Conservation (phyloP, 2,113 vertebrate species). For the Myocastor coypus region DNA sequence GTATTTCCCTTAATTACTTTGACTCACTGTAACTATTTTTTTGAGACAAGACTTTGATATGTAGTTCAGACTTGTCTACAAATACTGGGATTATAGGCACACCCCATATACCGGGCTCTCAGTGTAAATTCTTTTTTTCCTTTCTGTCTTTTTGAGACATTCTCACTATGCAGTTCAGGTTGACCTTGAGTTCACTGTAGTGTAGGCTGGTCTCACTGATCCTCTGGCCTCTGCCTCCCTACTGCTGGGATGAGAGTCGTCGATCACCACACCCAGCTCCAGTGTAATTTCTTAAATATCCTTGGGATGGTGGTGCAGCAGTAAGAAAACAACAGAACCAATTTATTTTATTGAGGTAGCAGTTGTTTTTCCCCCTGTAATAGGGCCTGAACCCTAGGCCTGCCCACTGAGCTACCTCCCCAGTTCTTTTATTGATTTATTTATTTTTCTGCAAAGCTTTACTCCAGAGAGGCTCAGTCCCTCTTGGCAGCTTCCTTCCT, state of each 20-base stretch:
- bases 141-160: neutral
- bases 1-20: neutral
- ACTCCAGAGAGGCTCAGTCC: too few relatives aligned
- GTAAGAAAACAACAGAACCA: neutral
- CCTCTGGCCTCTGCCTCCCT: too few relatives aligned
- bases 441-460: too few relatives aligned
- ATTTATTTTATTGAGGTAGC: constrained; percentile 3
- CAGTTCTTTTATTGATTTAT: neutral
- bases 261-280: too few relatives aligned
- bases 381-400: neutral
- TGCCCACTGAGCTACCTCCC: neutral
- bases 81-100: too few relatives aligned
- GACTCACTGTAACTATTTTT: neutral
- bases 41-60: neutral
- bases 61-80: neutral
- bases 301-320: neutral
- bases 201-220: neutral
- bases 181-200: neutral
- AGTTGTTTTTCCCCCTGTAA: neutral
- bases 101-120: too few relatives aligned
- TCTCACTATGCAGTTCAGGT: neutral
- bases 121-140: too few relatives aligned
- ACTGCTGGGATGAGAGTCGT: neutral
- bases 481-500: too few relatives aligned
- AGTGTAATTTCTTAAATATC: constrained; percentile 11